Evolutionary conservation across 2,888 invertebrate species (phyloP).

Genomic region (Silvanus unidentatus): DNA sequence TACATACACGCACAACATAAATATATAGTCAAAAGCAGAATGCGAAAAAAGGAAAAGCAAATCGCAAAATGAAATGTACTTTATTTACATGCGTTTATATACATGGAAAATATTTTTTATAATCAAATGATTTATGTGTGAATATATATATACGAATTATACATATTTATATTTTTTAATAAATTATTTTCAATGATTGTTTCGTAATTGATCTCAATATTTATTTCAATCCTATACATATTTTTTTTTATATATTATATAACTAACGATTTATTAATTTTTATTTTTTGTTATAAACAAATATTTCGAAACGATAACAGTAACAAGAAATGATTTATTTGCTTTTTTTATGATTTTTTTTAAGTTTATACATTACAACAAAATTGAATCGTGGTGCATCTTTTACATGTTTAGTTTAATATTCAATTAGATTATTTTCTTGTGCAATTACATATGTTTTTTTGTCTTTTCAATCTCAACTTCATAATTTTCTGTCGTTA

Average conservation of each 20-base stretch:
- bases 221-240: not conserved
- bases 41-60: not conserved
- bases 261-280: not conserved
- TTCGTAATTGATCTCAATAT: slow-evolving; percentile 19
- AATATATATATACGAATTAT: slow-evolving; percentile 4
- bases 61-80: slow-evolving; percentile 8
- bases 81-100: slow-evolving; percentile 20
- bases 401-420: slow-evolving; percentile 8
- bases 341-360: slow-evolving; percentile 10
- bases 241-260: too few relatives aligned
- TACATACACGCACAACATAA: too few relatives aligned
- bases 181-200: slow-evolving; percentile 20
- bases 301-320: too few relatives aligned
- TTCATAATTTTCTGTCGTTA: too few relatives aligned
- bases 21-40: too few relatives aligned
- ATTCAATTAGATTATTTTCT: too few relatives aligned
- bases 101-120: slow-evolving; percentile 9
- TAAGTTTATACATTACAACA: too few relatives aligned
- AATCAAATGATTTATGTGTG: slow-evolving; percentile 1
- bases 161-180: slow-evolving; percentile 13
- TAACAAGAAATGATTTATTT: slow-evolving; percentile 9
- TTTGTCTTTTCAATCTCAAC: too few relatives aligned
- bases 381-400: slow-evolving; percentile 18
- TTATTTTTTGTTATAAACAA: too few relatives aligned
- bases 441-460: too few relatives aligned